A percentile compares a stretch with the other conserved stretches of the same genome.
Evolutionary conservation across 2,797 vertebrate species (phyloP).

Genomic region (Uromys caudimaculatus): DNA sequence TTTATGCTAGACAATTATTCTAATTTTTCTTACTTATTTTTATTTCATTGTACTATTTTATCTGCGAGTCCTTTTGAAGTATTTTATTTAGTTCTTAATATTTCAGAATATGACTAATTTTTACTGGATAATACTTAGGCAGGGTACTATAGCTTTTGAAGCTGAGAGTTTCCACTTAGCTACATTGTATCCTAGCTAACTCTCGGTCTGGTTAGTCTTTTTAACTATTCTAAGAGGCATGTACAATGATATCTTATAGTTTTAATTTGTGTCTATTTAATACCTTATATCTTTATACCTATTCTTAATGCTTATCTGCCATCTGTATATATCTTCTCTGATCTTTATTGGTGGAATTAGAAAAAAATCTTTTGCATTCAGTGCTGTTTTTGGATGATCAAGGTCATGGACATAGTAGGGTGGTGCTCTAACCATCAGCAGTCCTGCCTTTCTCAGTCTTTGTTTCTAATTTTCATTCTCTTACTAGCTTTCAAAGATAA

Average conservation of each 20-base stretch:
- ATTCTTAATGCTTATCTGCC: neutral
- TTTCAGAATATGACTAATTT: neutral
- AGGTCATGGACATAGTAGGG: neutral
- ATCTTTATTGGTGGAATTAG: neutral
- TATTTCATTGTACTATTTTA: neutral
- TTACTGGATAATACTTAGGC: neutral
- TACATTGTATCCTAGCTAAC: too few relatives aligned
- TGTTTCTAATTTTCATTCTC: neutral
- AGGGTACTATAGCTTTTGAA: neutral
- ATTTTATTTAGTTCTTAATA: neutral
- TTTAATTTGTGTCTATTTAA: neutral
- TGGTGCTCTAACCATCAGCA: neutral
- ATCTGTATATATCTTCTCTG: neutral
- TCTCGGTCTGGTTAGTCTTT: neutral
- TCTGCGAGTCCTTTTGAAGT: neutral
- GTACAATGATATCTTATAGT: neutral
- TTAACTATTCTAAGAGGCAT: neutral
- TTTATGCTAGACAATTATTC: neutral
- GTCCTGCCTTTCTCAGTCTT: neutral
- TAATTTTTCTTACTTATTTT: slow-evolving; percentile 23
- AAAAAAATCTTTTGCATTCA: neutral
- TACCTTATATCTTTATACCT: neutral
- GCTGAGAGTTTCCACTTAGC: neutral
- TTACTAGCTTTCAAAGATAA: slow-evolving; percentile 3
- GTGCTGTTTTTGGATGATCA: neutral